Evolutionary conservation across 2,888 invertebrate genomes (phyloP).

Genomic region (Trissoscelio sp.): DNA sequence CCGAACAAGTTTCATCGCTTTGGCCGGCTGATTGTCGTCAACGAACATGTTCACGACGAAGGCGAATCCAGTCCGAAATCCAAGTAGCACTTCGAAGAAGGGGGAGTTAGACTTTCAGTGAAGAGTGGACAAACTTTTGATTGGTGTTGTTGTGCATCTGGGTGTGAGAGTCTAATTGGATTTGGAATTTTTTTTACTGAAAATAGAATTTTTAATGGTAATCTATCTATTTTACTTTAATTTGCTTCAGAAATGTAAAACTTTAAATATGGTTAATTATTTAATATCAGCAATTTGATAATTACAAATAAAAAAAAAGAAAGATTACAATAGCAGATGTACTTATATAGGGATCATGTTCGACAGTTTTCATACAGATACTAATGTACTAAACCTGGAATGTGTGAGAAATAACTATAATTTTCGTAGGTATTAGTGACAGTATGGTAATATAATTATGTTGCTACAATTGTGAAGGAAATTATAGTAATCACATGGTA

Average conservation of each 20-base stretch:
- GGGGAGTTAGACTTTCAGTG: slow-evolving; percentile 5
- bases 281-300: not conserved
- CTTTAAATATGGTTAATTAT: not conserved
- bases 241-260: not conserved
- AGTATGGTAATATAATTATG: slow-evolving; percentile 14
- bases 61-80: slow-evolving; percentile 34
- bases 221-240: not conserved
- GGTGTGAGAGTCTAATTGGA: slow-evolving; percentile 22
- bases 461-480: slow-evolving; percentile 11
- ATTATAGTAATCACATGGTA: not conserved
- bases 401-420: slow-evolving; percentile 2
- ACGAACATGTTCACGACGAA: slow-evolving; percentile 23
- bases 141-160: slow-evolving; percentile 25
- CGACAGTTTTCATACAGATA: not conserved
- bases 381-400: not conserved
- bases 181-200: slow-evolving; percentile 6
- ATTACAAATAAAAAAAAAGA: too few relatives aligned
- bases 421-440: slow-evolving; percentile 2
- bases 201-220: not conserved
- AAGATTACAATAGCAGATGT: too few relatives aligned
- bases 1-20: slow-evolving; percentile 31
- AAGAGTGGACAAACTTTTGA: slow-evolving; percentile 7
- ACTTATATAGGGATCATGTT: too few relatives aligned
- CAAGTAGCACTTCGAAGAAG: slow-evolving; percentile 12
- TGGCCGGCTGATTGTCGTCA: slow-evolving; percentile 28